These are phyloP conservation scores for Leptodactylus fallax DNA, from an alignment of 2,797 vertebrate species.

Conservation along the genomic window DNA sequence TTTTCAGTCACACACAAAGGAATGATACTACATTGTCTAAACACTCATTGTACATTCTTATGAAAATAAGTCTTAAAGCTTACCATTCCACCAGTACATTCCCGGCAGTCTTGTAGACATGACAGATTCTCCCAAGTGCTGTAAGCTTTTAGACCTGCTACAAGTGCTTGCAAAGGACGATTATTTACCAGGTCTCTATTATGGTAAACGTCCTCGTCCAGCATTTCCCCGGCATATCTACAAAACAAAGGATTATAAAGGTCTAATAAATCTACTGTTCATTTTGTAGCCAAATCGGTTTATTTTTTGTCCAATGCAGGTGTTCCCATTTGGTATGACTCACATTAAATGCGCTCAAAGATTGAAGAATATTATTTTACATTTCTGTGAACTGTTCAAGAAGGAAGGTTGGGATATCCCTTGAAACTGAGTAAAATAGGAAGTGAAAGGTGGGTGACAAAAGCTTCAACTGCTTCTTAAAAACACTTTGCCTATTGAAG, in stretches of 20 bases:
- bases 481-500: background rate
- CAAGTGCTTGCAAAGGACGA: constrained; percentile 69
- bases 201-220: constrained; percentile 71
- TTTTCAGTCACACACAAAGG: too few relatives aligned
- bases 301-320: background rate
- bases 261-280: too few relatives aligned
- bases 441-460: background rate
- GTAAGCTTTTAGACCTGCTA: constrained; percentile 75
- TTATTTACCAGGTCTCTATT: constrained; percentile 69
- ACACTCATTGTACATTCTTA: too few relatives aligned
- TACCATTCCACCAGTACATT: constrained; percentile 75
- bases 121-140: constrained; percentile 74
- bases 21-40: too few relatives aligned
- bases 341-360: background rate
- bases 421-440: constrained; percentile 3
- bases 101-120: constrained; percentile 74
- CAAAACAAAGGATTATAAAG: background rate
- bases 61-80: constrained; percentile 25
- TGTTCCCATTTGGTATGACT: background rate
- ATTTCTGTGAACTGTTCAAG: background rate
- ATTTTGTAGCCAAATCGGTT: background rate
- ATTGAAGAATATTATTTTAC: background rate
- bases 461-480: background rate
- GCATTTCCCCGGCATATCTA: constrained; percentile 68
- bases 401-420: constrained; percentile 19